Evolutionary conservation across 2,888 invertebrate genomes (phyloP).

Genomic region (Cactoblastis cactorum): DNA sequence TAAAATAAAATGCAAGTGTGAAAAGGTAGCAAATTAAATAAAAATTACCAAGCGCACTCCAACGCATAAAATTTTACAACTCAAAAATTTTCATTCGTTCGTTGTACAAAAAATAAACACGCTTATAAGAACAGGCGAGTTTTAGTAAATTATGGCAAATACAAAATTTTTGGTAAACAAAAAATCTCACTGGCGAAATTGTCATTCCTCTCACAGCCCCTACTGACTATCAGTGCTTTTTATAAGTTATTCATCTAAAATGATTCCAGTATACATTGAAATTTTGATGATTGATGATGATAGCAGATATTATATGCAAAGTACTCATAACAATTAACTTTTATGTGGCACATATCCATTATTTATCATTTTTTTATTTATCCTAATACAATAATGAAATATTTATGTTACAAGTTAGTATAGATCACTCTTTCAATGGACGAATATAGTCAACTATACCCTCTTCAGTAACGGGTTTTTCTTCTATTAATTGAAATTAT

Average conservation of each 20-base stretch:
- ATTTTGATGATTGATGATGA: no score
- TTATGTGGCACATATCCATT: no score
- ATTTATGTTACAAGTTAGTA: no score
- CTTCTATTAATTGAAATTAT: no score
- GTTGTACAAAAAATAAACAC: neutral
- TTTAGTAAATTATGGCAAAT: slow-evolving; percentile 11
- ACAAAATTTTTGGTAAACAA: slow-evolving; percentile 20
- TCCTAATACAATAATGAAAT: no score
- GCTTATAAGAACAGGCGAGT: neutral
- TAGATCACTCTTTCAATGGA: no score
- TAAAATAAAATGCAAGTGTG: slow-evolving; percentile 9
- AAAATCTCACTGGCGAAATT: slow-evolving; percentile 24
- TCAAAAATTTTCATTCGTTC: neutral
- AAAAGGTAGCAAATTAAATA: neutral
- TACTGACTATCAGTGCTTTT: slow-evolving; percentile 42
- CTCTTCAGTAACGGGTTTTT: no score
- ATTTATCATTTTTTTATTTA: no score
- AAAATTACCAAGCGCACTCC: neutral
- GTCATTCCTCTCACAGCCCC: slow-evolving; percentile 49
- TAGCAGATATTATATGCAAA: no score
- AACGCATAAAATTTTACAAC: neutral
- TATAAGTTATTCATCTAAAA: neutral
- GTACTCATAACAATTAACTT: no score
- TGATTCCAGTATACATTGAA: neutral
- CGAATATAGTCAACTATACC: no score